Evolutionary conservation across 2,113 vertebrate species (phyloP).

Genomic region (Penelope pileata): DNA sequence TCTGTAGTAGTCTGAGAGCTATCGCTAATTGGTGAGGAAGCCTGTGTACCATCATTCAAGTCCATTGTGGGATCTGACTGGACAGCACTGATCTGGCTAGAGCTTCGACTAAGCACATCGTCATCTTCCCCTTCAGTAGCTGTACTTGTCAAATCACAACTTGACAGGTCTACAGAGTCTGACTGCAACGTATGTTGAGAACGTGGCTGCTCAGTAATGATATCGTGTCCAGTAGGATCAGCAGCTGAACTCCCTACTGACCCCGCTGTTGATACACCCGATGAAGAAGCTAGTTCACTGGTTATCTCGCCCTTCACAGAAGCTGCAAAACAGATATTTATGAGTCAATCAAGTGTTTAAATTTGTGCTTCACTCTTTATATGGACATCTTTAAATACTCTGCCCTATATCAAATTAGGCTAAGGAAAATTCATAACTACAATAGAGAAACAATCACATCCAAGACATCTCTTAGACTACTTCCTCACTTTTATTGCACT

Average conservation of each 20-base stretch:
- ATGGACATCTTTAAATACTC: background rate
- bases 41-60: slow-evolving; percentile 82
- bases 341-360: background rate
- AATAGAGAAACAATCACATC: background rate
- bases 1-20: slow-evolving; percentile 98
- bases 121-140: slow-evolving; percentile 78
- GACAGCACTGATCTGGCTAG: slow-evolving; percentile 85
- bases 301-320: slow-evolving; percentile 79
- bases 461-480: background rate
- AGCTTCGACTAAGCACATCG: slow-evolving; percentile 89
- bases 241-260: slow-evolving; percentile 67
- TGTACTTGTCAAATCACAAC: slow-evolving; percentile 82
- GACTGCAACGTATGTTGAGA: slow-evolving; percentile 92
- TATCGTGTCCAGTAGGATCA: slow-evolving; percentile 76
- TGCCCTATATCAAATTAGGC: background rate
- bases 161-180: slow-evolving; percentile 86
- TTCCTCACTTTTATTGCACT: background rate
- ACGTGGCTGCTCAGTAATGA: slow-evolving; percentile 95
- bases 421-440: background rate
- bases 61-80: slow-evolving; percentile 82
- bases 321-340: slow-evolving; percentile 68
- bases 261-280: slow-evolving; percentile 76
- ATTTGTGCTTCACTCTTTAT: background rate
- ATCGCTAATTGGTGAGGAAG: slow-evolving; percentile 92
- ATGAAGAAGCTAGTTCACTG: slow-evolving; percentile 74